Evolutionary conservation across 2,113 vertebrate genomes (phyloP).

Genomic region (Macheiramphus alcinus): DNA sequence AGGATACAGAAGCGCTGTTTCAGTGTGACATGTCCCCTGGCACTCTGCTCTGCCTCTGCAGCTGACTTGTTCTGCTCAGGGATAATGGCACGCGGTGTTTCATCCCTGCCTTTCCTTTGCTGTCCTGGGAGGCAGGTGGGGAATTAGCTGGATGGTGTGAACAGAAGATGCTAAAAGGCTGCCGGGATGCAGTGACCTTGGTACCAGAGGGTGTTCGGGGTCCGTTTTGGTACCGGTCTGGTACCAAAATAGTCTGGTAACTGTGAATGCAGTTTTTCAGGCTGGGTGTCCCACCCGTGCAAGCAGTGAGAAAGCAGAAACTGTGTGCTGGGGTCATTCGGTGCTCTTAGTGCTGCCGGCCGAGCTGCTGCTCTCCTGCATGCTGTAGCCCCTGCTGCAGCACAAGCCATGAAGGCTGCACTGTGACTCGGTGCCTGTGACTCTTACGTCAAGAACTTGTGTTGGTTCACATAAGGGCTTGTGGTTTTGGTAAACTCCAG

Average conservation of each 20-base stretch:
- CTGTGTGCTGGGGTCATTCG: not conserved
- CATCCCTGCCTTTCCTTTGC: not conserved
- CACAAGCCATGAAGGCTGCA: not conserved
- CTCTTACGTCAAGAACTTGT: not conserved
- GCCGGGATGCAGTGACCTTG: not conserved
- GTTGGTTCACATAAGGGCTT: not conserved
- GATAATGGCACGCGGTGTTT: not conserved
- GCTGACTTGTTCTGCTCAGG: not conserved
- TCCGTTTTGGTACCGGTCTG: not conserved
- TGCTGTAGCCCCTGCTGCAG: fast-evolving
- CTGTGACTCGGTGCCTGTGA: not conserved
- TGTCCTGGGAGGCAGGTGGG: not conserved
- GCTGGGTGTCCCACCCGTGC: not conserved
- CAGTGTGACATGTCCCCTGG: not conserved
- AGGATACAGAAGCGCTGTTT: not conserved
- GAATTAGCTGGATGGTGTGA: not conserved
- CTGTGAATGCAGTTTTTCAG: not conserved
- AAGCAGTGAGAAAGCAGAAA: not conserved
- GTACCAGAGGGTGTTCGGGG: not conserved
- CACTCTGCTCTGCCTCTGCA: not conserved
- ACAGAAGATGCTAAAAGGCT: not conserved
- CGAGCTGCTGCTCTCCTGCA: not conserved
- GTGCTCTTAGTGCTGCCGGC: not conserved
- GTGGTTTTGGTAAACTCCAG: not conserved
- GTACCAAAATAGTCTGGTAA: not conserved